Percentiles rank a stretch among this genome's conserved stretches.
phyloP scores from a whole-genome alignment of 1,140 invertebrate species.

The Campoletis sonorensis region DNA sequence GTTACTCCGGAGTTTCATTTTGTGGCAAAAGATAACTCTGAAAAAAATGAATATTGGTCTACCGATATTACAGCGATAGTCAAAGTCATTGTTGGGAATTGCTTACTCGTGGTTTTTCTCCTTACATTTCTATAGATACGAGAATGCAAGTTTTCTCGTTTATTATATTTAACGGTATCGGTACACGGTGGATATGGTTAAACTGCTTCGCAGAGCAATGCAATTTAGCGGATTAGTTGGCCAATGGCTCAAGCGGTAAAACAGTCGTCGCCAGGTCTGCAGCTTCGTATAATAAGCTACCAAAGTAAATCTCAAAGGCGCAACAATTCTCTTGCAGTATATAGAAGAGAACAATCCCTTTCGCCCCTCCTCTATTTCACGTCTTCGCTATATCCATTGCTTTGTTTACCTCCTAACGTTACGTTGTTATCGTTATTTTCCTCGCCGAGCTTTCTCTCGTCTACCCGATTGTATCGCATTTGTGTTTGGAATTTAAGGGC shows the following conservation, averaged over 20 bases:
- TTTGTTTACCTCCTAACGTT: constrained; percentile 1
- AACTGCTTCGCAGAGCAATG: neutral
- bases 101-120: too few relatives aligned
- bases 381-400: neutral
- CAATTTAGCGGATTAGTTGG: constrained; percentile 24
- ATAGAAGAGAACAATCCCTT: neutral
- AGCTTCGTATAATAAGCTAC: constrained; percentile 14
- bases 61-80: too few relatives aligned
- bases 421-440: constrained; percentile 30
- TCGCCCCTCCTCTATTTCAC: neutral
- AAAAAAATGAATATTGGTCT: too few relatives aligned
- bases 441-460: constrained; percentile 21
- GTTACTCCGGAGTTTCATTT: too few relatives aligned
- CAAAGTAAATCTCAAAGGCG: constrained; percentile 37
- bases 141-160: neutral
- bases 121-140: neutral
- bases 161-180: neutral
- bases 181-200: neutral
- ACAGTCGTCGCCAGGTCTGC: constrained; percentile 2
- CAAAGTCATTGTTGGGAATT: too few relatives aligned
- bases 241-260: neutral
- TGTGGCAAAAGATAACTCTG: too few relatives aligned
- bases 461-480: constrained; percentile 1
- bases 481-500: neutral
- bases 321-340: constrained; percentile 33